Evolutionary conservation across 2,113 vertebrate species (phyloP), one percentile per base, ranked within the genome.

Genomic region (Pachycephala philippinensis): DNA sequence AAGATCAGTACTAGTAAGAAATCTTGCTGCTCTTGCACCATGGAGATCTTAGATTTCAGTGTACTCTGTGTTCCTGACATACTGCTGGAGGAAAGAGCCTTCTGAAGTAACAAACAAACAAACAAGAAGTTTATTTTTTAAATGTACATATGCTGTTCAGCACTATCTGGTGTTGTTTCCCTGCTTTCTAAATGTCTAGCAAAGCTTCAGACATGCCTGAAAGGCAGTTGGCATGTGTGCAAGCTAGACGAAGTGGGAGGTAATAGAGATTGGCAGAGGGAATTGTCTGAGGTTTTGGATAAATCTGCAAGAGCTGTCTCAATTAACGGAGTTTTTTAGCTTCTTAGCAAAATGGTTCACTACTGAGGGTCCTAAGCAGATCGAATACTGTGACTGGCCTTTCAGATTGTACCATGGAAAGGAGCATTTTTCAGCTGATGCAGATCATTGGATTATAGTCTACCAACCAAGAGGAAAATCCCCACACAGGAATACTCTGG

Each of bases 241-340:
- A 91, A 84, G 75, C 37, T 72, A 84, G 59, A 86, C 33, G 31
- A 89, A 89, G 89, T 91, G 44, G 54, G 86, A 94, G 17, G 39
- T 76, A 92, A 91, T 64, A 84, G 20, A 71, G 80, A 84, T 5
- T 89, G 80, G 88, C 84, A 85, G 52, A 89, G n/a, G 20, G 64
- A 90, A 78, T 90, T 89, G 24, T 71, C 84, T 87, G 71, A 90
- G 80, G 40, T 90, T 95, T 93, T 89, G 40, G 64, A 28, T 82
- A 81, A 92, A n/a, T 63, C 56, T 91, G 24, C 26, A 76, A 76
- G 30, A 89, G 13, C 21, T 68, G 35, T 89, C 65, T 93, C 65
- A 93, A 35, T 91, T 84, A 84, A 76, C 11, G 37, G 49, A 65
- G 19, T 76, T 87, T 60, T 24, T 85, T 79, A 85, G 28, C 18